A percentile compares a stretch with the other conserved stretches of the same genome.
Evolutionary conservation across 2,113 vertebrate species (phyloP).

Genomic region (Benitochromis conjunctus): DNA sequence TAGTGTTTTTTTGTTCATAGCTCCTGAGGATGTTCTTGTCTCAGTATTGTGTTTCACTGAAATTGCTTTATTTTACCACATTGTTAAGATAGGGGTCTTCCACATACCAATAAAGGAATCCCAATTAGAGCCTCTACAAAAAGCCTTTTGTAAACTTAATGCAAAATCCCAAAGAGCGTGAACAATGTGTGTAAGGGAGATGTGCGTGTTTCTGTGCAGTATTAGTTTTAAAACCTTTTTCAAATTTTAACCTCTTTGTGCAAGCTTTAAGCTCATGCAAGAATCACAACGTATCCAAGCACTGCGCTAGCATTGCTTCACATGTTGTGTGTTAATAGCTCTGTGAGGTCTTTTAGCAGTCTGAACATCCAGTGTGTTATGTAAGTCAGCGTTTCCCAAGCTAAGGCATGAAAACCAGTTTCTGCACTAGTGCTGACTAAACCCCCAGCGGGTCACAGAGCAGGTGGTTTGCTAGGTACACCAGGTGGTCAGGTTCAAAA

Average conservation of each 20-base stretch:
- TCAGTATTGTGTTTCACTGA: not conserved
- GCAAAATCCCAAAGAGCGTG: not conserved
- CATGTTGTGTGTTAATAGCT: not conserved
- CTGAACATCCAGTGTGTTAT: not conserved
- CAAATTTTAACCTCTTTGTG: not conserved
- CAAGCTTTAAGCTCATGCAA: not conserved
- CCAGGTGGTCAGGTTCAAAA: not conserved
- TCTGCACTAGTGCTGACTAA: not conserved
- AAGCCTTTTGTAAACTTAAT: conserved; percentile 7
- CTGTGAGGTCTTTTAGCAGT: not conserved
- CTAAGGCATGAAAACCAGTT: not conserved
- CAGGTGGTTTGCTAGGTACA: not conserved
- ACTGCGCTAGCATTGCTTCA: not conserved
- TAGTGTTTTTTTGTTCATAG: conserved; percentile 5
- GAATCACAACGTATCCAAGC: not conserved
- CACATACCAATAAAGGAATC: not conserved
- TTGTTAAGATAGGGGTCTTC: not conserved
- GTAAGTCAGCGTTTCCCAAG: not conserved
- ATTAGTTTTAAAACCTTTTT: not conserved
- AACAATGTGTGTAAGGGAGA: not conserved
- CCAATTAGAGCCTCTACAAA: not conserved
- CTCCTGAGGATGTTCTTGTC: conserved; percentile 4
- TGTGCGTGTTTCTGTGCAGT: not conserved
- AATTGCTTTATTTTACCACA: not conserved
- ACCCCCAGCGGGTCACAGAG: not conserved